Conservation (phyloP, 2,113 vertebrate genomes). For the Alligator sinensis region DNA sequence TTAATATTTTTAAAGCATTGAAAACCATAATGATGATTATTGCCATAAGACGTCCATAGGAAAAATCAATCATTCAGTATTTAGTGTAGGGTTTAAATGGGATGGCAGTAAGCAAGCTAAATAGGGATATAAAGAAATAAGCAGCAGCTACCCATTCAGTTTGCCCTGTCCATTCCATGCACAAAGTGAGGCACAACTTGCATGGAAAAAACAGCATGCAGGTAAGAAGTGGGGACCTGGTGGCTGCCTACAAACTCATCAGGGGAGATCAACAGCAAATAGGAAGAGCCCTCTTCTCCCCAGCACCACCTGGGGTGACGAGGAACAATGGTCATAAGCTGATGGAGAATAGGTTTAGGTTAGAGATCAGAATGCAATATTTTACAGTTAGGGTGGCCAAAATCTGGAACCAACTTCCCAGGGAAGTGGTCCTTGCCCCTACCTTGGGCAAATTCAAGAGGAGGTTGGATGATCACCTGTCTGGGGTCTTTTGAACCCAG, state of each 20-base stretch:
- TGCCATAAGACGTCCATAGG: not conserved
- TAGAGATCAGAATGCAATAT: not conserved
- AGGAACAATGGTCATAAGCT: too few species aligned
- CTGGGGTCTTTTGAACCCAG: too few species aligned
- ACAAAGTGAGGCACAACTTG: not conserved
- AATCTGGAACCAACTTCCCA: too few species aligned
- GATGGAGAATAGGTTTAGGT: too few species aligned
- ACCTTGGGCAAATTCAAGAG: too few species aligned
- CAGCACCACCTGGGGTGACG: too few species aligned
- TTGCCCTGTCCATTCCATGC: rapidly evolving
- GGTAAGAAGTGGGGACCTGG: not conserved
- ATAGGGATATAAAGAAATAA: not conserved
- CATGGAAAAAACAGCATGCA: not conserved
- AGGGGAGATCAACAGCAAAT: too few species aligned
- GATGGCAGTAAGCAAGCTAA: not conserved
- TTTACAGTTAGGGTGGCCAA: not conserved
- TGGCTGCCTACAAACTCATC: too few species aligned
- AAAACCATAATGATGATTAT: rapidly evolving
- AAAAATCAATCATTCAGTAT: not conserved
- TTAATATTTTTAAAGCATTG: not conserved
- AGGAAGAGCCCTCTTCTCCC: too few species aligned
- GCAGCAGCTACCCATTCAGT: not conserved
- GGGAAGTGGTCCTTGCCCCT: too few species aligned
- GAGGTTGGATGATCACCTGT: too few species aligned
- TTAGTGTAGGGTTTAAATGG: not conserved